Conservation (phyloP, 1,140 invertebrate genomes). For the Drosophila trapezifrons region DNA sequence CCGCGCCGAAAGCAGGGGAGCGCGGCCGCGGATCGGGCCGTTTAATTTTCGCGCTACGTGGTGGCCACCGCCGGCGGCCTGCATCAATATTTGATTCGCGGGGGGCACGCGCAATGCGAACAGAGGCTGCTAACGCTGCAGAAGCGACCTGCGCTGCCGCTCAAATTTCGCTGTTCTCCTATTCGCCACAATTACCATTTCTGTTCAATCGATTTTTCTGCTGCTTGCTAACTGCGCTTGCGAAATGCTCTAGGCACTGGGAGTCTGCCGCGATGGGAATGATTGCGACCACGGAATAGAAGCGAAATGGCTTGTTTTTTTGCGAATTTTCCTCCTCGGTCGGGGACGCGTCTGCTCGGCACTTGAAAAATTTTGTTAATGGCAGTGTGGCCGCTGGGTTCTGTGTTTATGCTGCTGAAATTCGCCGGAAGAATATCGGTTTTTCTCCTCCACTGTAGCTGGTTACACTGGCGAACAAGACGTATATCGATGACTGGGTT, state of each 20-base stretch:
- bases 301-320: constrained; percentile 15
- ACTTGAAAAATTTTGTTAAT: constrained; percentile 63
- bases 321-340: constrained; percentile 22
- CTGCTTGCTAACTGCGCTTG: constrained; percentile 38
- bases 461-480: too few relatives aligned
- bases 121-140: constrained; percentile 12
- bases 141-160: constrained; percentile 47
- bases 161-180: constrained; percentile 28
- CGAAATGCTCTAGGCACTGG: constrained; percentile 57
- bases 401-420: too few relatives aligned
- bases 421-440: too few relatives aligned
- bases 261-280: constrained; percentile 63
- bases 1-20: background rate
- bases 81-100: constrained; percentile 56
- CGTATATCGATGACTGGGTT: too few relatives aligned
- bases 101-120: constrained; percentile 66
- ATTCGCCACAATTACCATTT: constrained; percentile 70
- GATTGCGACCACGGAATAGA: constrained; percentile 51
- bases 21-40: constrained; percentile 6
- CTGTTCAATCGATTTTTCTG: constrained; percentile 73
- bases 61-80: constrained; percentile 12
- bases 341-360: constrained; percentile 55
- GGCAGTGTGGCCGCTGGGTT: too few relatives aligned
- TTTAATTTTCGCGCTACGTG: constrained; percentile 51
- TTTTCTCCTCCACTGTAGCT: too few relatives aligned